Evolutionary conservation across 2,797 vertebrate genomes (phyloP).

Genomic region (Gobionotothen gibberifrons): DNA sequence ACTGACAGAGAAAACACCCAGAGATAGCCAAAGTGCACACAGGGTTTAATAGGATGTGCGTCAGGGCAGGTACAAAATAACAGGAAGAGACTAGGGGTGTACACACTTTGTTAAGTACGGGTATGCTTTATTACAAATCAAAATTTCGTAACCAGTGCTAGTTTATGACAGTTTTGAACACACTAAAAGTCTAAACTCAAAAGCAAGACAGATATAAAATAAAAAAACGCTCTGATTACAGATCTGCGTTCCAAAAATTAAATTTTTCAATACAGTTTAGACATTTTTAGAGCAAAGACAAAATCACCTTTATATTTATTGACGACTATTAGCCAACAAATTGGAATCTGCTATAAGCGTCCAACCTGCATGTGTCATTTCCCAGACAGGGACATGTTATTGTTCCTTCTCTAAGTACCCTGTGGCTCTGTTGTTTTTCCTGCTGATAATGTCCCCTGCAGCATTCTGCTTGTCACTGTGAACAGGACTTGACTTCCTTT

Average conservation of each 20-base stretch:
- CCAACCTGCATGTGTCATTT: constrained; percentile 62
- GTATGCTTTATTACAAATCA: constrained; percentile 77
- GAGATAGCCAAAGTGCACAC: constrained; percentile 76
- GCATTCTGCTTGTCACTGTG: constrained; percentile 64
- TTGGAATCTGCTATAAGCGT: constrained; percentile 6
- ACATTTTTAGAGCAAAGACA: neutral
- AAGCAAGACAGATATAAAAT: constrained; percentile 11
- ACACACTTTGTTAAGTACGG: constrained; percentile 81
- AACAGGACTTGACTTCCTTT: constrained; percentile 54
- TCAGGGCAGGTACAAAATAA: constrained; percentile 88
- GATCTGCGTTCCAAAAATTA: neutral
- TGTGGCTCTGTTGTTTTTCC: constrained; percentile 81
- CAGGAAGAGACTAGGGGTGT: constrained; percentile 85
- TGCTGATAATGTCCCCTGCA: constrained; percentile 76
- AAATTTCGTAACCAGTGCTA: constrained; percentile 48
- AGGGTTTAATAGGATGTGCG: constrained; percentile 85
- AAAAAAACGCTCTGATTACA: neutral
- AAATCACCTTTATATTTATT: constrained; percentile 7
- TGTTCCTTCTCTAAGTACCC: constrained; percentile 74
- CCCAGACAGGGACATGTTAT: constrained; percentile 74
- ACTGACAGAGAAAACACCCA: constrained; percentile 25
- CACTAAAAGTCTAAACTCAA: neutral
- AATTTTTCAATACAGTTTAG: constrained; percentile 10
- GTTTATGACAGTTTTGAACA: constrained; percentile 31
- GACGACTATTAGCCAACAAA: constrained; percentile 3